Conservation (phyloP, 2,113 vertebrate genomes). For the Rhodinocichla rosea region DNA sequence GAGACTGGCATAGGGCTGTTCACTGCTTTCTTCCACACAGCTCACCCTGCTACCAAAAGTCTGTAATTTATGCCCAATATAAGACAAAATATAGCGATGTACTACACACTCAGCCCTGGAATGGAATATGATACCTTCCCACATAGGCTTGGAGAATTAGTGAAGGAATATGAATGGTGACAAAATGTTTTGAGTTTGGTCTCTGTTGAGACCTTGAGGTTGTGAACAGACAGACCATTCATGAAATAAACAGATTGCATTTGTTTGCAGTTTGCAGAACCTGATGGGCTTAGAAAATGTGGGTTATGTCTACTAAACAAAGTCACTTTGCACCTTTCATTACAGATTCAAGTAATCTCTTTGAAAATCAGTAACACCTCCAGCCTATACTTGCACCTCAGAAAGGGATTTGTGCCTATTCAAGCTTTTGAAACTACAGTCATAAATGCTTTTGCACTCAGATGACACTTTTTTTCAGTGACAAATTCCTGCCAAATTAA, state of each 20-base stretch:
- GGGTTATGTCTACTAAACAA: not conserved
- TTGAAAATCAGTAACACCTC: constrained; percentile 20
- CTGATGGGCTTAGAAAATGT: constrained; percentile 6
- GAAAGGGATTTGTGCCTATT: not conserved
- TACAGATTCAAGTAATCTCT: not conserved
- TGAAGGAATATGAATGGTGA: not conserved
- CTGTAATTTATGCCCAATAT: not conserved
- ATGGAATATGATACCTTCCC: not conserved
- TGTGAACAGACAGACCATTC: constrained; percentile 12
- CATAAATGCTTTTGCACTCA: not conserved
- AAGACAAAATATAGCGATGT: not conserved
- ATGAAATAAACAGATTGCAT: constrained; percentile 7
- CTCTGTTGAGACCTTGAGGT: not conserved
- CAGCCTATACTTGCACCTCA: not conserved
- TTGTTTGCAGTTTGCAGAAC: constrained; percentile 1
- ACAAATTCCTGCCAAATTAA: not conserved
- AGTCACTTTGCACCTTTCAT: not conserved
- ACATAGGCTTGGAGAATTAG: not conserved
- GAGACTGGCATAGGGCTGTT: too few relatives aligned
- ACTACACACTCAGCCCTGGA: not conserved
- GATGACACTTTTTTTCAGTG: not conserved
- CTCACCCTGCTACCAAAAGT: not conserved
- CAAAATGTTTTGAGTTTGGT: not conserved
- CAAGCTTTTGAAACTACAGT: not conserved
- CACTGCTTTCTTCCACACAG: not conserved